These are phyloP conservation scores for Stenoptilia bipunctidactyla DNA, from an alignment of 2,888 invertebrate species.

Conservation along the genomic window DNA sequence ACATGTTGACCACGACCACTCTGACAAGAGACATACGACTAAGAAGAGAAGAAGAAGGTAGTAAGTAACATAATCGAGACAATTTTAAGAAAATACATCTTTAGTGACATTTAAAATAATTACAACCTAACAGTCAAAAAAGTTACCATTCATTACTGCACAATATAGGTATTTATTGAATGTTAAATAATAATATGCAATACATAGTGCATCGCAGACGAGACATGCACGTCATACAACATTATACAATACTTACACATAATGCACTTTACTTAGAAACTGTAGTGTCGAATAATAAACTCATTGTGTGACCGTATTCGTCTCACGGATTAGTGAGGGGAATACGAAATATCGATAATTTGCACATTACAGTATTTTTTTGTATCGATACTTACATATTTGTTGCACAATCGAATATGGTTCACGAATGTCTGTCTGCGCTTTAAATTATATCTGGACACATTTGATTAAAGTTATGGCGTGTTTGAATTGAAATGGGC, in stretches of 20 bases:
- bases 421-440: not conserved
- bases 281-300: conserved; percentile 67
- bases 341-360: conserved; percentile 58
- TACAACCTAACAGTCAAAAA: too few species aligned
- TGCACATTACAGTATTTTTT: conserved; percentile 23
- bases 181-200: too few species aligned
- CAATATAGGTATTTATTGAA: too few species aligned
- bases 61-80: too few species aligned
- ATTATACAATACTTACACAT: not conserved
- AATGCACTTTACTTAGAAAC: conserved; percentile 65
- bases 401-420: not conserved
- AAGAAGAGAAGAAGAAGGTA: too few species aligned
- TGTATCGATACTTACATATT: not conserved
- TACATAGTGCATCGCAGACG: not conserved
- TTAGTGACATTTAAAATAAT: too few species aligned
- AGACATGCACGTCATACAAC: not conserved
- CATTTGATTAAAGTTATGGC: too few species aligned
- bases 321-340: conserved; percentile 62
- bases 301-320: conserved; percentile 67
- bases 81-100: too few species aligned
- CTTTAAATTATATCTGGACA: not conserved
- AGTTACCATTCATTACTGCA: too few species aligned
- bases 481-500: too few species aligned
- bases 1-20: too few species aligned
- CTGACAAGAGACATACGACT: too few species aligned